Evolutionary conservation across 2,797 vertebrate genomes (phyloP), one percentile per base, ranked within the genome.

Genomic region (Otolemur crassicaudatus): DNA sequence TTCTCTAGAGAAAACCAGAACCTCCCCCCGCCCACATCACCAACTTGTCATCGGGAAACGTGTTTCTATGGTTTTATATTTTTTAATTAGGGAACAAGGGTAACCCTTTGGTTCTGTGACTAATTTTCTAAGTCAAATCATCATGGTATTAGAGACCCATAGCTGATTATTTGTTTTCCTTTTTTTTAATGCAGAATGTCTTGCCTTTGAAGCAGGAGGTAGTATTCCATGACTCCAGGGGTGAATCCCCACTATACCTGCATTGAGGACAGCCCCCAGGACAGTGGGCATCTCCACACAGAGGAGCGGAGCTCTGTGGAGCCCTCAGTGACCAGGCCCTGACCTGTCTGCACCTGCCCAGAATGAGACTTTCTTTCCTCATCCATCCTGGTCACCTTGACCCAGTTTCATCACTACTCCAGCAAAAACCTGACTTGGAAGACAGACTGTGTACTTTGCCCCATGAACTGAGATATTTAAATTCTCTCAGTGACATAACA

Each of bases 301-400:
- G 73, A 49, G 2, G 19, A 23, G 12, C 5, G 1, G 17, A 31
- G 56, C 29, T 43, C 89, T 10, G 3, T 10, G 77, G 20, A 46
- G 22, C 46, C 5, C 0, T 0, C 0, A 13, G 22, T 58, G 60
- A 1, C 34, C 17, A 0, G 25, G 58, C 73, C 40, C 53, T 10
- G 29, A 16, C 49, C 49, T 53, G 49, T 14, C 49, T 53, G 49
- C 14, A 53, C 49, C 14, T 1, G 49, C 49, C 49, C 14, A 4
- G 49, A 53, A 53, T 53, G 49, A 53, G 14, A 53, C 49, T 53
- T 7, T 0, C 34, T 53, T 23, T 37, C 85, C 34, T 25, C 16
- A 2, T 3, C 2, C 14, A 2, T 17, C 19, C 53, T 25, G 19
- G 46, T 83, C 49, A 19, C 92, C 92, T 93, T 43, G 86, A 69